Conservation (phyloP, 2,113 vertebrate genomes). For the Rhadina sibilatrix region DNA sequence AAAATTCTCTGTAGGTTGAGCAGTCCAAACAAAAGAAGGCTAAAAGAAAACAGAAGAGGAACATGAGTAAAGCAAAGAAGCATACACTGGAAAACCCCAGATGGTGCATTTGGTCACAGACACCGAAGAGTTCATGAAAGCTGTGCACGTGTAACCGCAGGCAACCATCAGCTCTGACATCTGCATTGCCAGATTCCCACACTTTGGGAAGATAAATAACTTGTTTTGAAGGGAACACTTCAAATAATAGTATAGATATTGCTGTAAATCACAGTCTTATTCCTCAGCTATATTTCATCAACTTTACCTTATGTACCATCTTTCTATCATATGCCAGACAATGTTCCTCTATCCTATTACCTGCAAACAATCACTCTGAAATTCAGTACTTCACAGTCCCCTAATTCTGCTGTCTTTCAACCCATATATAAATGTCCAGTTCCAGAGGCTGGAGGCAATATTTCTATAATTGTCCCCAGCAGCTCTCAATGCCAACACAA, state of each 20-base stretch:
- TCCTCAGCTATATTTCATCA: constrained; percentile 6
- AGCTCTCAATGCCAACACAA: not conserved
- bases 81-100: not conserved
- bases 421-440: not conserved
- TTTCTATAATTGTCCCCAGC: not conserved
- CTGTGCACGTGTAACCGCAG: not conserved
- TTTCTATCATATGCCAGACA: not conserved
- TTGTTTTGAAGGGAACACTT: constrained; percentile 28
- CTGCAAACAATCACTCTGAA: not conserved
- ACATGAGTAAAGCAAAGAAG: not conserved
- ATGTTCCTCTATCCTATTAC: not conserved
- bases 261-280: constrained; percentile 26
- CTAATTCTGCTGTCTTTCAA: constrained; percentile 23
- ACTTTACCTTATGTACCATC: not conserved
- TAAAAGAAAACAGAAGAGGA: not conserved
- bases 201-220: constrained; percentile 35
- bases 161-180: constrained; percentile 19
- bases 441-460: not conserved
- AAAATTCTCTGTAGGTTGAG: not conserved
- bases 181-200: constrained; percentile 6
- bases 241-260: constrained; percentile 31
- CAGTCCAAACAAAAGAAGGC: not conserved
- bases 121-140: not conserved
- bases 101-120: not conserved
- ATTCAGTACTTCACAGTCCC: not conserved